phyloP scores from a whole-genome alignment of 2,888 invertebrate species.

The Cyrtodaria siliqua region DNA sequence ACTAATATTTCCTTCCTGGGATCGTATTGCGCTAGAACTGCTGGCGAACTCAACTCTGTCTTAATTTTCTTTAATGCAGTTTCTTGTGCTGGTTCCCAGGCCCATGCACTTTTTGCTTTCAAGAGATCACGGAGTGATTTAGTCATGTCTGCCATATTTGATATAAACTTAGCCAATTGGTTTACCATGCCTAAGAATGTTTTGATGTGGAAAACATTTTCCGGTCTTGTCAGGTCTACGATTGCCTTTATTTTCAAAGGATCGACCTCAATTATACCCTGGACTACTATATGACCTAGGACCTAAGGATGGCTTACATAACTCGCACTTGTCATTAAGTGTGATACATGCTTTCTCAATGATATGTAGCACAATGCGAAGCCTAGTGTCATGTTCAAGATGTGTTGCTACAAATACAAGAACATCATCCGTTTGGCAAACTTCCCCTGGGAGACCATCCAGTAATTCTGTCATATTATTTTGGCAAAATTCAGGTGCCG shows the following conservation, averaged over 20 bases:
- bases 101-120: conserved; percentile 26
- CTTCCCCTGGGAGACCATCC: conserved; percentile 33
- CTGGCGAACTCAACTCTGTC: conserved; percentile 14
- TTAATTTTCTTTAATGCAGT: conserved; percentile 19
- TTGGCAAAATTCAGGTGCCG: conserved; percentile 37
- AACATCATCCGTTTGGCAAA: conserved; percentile 55
- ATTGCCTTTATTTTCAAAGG: conserved; percentile 36
- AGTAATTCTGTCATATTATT: conserved; percentile 48
- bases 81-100: conserved; percentile 29
- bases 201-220: neutral
- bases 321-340: conserved; percentile 58
- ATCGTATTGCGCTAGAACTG: no score
- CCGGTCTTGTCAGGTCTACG: conserved; percentile 7
- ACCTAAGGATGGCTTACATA: conserved; percentile 36
- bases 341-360: conserved; percentile 42
- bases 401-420: conserved; percentile 36
- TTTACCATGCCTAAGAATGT: conserved; percentile 49
- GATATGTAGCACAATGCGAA: conserved; percentile 22
- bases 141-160: conserved; percentile 19
- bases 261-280: conserved; percentile 38
- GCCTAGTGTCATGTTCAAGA: conserved; percentile 44
- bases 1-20: no score
- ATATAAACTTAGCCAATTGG: conserved; percentile 34
- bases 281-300: conserved; percentile 43
- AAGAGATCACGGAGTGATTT: conserved; percentile 36